Base-by-base conservation (phyloP, 2,888 invertebrate species). In the Flabesymbios commensalis region DNA sequence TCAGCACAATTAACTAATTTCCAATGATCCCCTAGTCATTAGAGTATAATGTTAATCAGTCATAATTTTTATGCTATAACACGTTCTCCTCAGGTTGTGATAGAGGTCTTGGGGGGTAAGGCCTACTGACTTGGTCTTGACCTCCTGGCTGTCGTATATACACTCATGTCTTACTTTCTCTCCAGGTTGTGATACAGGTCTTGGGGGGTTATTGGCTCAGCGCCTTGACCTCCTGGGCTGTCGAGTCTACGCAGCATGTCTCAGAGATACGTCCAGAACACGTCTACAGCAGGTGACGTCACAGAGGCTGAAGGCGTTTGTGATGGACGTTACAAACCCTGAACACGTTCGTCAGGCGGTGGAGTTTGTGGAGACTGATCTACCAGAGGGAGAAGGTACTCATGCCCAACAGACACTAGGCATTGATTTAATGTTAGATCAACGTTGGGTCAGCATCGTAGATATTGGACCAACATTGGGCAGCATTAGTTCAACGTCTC, bases 361-460 rank as follows among this genome's bases (percentile, higher is more conserved):
- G 5, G 54, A 67, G 26, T 55, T 54, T 26, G 70, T 73, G n/a
- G 48, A 53, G 39, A 36, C 54, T 22, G 39, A 39, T 1, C 42
- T 75, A 29, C 73, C 74, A 1, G 28, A 57, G 29, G 63, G 58
- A 29, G 64, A 64, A 69, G 73, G 72, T 75, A 58, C n/a, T n/a
- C n/a, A n/a, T n/a, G n/a, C n/a, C n/a, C n/a, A n/a, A n/a, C n/a
- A n/a, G n/a, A n/a, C n/a, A n/a, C n/a, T n/a, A n/a, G n/a, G n/a
- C n/a, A n/a, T n/a, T n/a, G n/a, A n/a, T n/a, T n/a, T n/a, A n/a
- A n/a, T n/a, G n/a, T n/a, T n/a, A n/a, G n/a, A n/a, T n/a, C n/a
- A n/a, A n/a, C n/a, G n/a, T n/a, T n/a, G n/a, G n/a, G n/a, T n/a
- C n/a, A n/a, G n/a, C n/a, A n/a, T n/a, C n/a, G n/a, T n/a, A n/a